These are phyloP conservation scores for Geophilus truncorum DNA, from an alignment of 2,888 invertebrate species.

Conservation along the genomic window DNA sequence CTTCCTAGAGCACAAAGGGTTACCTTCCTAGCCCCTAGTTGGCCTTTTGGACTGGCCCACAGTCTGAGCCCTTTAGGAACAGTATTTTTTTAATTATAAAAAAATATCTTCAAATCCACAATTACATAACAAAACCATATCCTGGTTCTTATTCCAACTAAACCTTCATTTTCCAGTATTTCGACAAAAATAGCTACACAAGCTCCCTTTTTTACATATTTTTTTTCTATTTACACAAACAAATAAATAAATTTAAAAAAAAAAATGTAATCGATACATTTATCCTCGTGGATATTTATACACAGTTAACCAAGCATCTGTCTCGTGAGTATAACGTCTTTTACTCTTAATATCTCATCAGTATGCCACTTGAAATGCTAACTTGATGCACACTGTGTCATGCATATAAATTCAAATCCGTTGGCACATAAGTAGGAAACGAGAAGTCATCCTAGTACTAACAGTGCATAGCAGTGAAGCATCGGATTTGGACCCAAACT, in stretches of 20 bases:
- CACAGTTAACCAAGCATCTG: neutral
- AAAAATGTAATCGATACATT: no score
- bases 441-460: neutral
- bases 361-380: conserved; percentile 21
- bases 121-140: neutral
- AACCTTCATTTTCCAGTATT: no score
- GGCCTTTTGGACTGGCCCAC: conserved; percentile 13
- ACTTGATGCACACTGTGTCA: neutral
- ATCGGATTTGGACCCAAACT: neutral
- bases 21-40: conserved; percentile 6
- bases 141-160: neutral
- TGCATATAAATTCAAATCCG: conserved; percentile 9
- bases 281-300: no score
- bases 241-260: no score
- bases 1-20: conserved; percentile 10
- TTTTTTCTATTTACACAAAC: neutral
- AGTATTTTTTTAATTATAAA: neutral
- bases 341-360: conserved; percentile 1
- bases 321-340: neutral
- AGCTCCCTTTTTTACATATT: neutral
- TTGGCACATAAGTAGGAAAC: neutral
- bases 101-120: neutral
- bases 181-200: no score
- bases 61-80: conserved; percentile 5
- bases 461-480: neutral